Conservation (phyloP, 2,113 vertebrate species). For the Strix uralensis region DNA sequence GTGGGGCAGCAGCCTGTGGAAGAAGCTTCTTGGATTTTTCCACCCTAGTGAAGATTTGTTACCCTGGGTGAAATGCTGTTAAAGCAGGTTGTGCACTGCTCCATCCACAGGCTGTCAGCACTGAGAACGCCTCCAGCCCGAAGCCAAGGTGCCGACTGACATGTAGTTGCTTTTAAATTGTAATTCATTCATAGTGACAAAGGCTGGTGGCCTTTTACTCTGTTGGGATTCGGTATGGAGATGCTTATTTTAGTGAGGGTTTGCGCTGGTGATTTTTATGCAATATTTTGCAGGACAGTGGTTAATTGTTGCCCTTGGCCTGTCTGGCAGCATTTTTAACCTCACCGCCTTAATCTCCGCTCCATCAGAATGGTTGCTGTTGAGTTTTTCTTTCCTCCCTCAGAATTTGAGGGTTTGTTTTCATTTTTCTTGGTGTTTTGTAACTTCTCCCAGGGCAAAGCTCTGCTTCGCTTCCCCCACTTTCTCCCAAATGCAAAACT, state of each 20-base stretch:
- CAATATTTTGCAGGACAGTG: background rate
- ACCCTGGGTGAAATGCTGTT: background rate
- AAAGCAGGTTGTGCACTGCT: background rate
- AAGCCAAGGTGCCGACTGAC: fast-evolving
- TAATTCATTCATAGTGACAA: background rate
- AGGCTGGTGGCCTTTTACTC: background rate
- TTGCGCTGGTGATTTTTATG: background rate
- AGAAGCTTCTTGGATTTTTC: background rate
- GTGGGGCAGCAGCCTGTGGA: background rate
- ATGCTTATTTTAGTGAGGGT: background rate
- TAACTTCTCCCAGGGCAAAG: background rate
- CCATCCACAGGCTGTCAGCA: fast-evolving
- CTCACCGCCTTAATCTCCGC: background rate
- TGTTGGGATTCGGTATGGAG: background rate
- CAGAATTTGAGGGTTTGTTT: background rate
- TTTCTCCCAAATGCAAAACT: background rate
- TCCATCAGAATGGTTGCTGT: background rate
- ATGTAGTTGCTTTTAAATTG: background rate
- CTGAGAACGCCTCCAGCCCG: background rate
- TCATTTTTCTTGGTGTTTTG: background rate
- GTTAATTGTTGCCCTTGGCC: background rate
- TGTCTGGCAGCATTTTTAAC: background rate
- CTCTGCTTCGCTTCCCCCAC: background rate
- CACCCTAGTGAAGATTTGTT: background rate
- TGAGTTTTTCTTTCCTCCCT: background rate